These are phyloP conservation scores for Cricetomys ansorgei DNA, from an alignment of 2,113 vertebrate genomes.

Conservation along the genomic window DNA sequence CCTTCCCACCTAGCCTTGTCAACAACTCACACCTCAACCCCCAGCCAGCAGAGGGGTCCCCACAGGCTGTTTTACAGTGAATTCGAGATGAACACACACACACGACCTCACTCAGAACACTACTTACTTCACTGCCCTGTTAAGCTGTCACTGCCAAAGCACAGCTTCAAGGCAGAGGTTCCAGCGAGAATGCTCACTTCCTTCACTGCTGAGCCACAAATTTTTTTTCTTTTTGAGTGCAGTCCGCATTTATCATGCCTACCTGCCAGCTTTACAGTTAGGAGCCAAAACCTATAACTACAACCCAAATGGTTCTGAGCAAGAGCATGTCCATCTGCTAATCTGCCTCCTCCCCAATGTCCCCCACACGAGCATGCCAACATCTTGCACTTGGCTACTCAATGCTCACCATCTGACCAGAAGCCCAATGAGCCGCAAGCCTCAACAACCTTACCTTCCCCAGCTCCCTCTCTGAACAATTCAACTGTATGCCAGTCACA, in stretches of 20 bases:
- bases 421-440: not conserved
- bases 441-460: not conserved
- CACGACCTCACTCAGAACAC: not conserved
- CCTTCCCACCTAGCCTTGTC: not conserved
- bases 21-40: not conserved
- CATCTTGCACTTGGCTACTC: not conserved
- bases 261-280: not conserved
- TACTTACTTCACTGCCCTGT: not conserved
- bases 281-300: not conserved
- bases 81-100: not conserved
- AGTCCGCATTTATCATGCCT: not conserved
- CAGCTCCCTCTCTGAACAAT: not conserved
- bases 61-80: not conserved
- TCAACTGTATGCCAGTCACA: not conserved
- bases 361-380: not conserved
- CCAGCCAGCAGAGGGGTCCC: not conserved
- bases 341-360: not conserved
- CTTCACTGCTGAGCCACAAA: not conserved
- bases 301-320: not conserved
- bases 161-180: not conserved
- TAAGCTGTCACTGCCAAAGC: not conserved
- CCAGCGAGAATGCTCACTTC: not conserved
- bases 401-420: not conserved
- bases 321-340: not conserved
- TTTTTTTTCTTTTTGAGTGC: not conserved